Conservation (phyloP, 2,797 vertebrate genomes). For the Naso thynnoides region DNA sequence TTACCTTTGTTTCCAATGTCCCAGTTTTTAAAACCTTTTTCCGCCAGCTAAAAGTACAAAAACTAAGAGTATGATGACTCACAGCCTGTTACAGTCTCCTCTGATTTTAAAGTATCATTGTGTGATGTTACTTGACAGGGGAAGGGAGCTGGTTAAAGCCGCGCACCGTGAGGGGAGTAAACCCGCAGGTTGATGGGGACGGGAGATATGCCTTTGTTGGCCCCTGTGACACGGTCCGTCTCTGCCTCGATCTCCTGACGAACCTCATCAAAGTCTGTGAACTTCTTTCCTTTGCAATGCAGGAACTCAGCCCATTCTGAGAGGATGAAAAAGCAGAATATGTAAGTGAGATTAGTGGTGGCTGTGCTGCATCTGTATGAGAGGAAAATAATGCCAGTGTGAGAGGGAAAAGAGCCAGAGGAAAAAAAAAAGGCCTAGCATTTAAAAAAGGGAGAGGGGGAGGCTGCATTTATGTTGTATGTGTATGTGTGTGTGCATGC, state of each 20-base stretch:
- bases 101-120: slow-evolving; percentile 22
- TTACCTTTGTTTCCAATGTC: slow-evolving; percentile 30
- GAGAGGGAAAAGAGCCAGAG: slow-evolving; percentile 20
- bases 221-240: slow-evolving; percentile 92
- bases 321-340: slow-evolving; percentile 33
- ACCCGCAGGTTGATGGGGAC: slow-evolving; percentile 95
- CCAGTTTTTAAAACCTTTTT: slow-evolving; percentile 13
- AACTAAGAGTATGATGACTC: slow-evolving; percentile 40
- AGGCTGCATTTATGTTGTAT: slow-evolving; percentile 25
- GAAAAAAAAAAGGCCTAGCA: slow-evolving; percentile 13
- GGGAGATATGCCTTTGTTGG: slow-evolving; percentile 95
- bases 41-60: slow-evolving; percentile 2
- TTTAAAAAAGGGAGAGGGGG: slow-evolving; percentile 25
- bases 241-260: slow-evolving; percentile 95
- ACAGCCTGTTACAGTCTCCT: slow-evolving; percentile 16
- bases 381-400: slow-evolving; percentile 39
- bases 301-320: slow-evolving; percentile 96
- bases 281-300: slow-evolving; percentile 96
- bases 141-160: neutral
- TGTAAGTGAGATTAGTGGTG: slow-evolving; percentile 42
- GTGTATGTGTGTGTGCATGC: slow-evolving; percentile 21
- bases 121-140: slow-evolving; percentile 5
- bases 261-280: slow-evolving; percentile 97
- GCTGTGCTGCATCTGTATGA: slow-evolving; percentile 22
- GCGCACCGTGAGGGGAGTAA: slow-evolving; percentile 93